These are phyloP conservation scores for Gymnorhina tibicen DNA, from an alignment of 2,113 vertebrate species.

Conservation along the genomic window DNA sequence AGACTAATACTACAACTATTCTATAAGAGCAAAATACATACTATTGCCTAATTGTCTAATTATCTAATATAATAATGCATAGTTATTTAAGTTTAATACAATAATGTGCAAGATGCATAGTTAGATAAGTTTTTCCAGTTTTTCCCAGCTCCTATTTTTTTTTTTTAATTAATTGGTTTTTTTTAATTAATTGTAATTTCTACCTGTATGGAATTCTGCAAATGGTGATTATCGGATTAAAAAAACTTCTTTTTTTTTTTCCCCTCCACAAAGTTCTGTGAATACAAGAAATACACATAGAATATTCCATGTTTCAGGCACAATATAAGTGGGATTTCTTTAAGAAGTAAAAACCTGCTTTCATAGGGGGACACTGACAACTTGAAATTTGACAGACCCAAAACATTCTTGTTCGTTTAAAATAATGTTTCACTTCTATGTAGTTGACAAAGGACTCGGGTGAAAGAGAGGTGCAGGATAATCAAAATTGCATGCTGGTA, in stretches of 20 bases:
- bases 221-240: not conserved
- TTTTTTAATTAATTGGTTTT: too few relatives aligned
- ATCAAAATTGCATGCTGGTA: not conserved
- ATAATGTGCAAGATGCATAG: not conserved
- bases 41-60: not conserved
- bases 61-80: not conserved
- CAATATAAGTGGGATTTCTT: not conserved
- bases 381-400: not conserved
- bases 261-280: not conserved
- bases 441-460: not conserved
- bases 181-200: not conserved
- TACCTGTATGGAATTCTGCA: not conserved
- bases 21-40: not conserved
- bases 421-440: not conserved
- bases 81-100: not conserved
- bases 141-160: not conserved
- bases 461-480: not conserved
- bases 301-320: not conserved
- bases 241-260: not conserved
- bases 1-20: not conserved
- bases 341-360: not conserved
- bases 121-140: not conserved
- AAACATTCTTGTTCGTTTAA: not conserved
- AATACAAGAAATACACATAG: not conserved
- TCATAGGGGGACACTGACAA: not conserved